phyloP scores from a whole-genome alignment of 1,140 invertebrate species.

The Cydia pomonella region DNA sequence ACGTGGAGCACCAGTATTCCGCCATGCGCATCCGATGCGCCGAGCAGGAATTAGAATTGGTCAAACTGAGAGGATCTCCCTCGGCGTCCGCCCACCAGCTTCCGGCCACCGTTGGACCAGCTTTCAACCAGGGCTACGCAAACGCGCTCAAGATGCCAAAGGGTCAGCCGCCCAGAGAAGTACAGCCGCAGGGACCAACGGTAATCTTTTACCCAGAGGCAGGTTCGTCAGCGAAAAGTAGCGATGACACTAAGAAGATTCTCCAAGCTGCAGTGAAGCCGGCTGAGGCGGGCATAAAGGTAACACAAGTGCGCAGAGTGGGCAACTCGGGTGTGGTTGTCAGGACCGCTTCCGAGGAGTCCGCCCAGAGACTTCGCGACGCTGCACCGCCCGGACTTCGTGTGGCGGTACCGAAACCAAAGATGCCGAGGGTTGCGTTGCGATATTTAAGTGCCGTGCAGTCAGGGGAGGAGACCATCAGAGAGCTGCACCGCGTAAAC shows the following conservation, averaged over 20 bases:
- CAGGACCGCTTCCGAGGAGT: constrained; percentile 8
- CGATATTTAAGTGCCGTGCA: not conserved
- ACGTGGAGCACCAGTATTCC: not conserved
- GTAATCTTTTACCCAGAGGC: constrained; percentile 7
- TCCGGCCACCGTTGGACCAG: not conserved
- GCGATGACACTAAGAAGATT: not conserved
- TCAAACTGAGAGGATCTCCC: not conserved
- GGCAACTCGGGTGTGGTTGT: constrained; percentile 40
- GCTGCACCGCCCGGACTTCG: constrained; percentile 26
- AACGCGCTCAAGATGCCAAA: constrained; percentile 1
- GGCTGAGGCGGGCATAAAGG: not conserved
- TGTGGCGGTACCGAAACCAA: constrained; percentile 9
- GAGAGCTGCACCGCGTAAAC: constrained; percentile 22
- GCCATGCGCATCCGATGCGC: not conserved
- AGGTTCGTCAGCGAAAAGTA: not conserved
- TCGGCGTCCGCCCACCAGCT: not conserved
- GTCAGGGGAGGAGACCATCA: not conserved
- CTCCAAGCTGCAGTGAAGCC: not conserved
- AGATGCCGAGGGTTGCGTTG: constrained; percentile 23
- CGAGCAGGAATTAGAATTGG: not conserved
- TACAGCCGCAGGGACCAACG: not conserved
- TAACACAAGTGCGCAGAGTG: not conserved
- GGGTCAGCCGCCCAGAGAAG: not conserved
- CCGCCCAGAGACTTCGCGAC: not conserved
- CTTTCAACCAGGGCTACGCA: not conserved